phyloP scores from a whole-genome alignment of 2,888 invertebrate genomes.

The Drosophila siamana region DNA sequence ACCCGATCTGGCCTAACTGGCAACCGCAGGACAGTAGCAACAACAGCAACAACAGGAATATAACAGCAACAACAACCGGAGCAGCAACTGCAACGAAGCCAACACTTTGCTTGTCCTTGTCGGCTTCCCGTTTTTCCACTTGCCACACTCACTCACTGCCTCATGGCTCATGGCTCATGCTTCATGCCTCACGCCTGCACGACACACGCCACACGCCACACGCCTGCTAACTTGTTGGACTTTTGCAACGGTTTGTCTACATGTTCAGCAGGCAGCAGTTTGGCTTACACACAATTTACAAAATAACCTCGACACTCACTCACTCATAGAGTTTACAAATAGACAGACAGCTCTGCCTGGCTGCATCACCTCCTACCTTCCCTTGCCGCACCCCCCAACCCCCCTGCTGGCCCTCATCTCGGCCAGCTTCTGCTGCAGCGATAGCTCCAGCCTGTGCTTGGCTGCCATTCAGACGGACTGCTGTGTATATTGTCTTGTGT shows the following conservation, averaged over 20 bases:
- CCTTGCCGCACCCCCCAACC: too few species aligned
- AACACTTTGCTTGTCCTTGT: slow-evolving; percentile 69
- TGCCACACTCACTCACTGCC: slow-evolving; percentile 33
- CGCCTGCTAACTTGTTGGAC: slow-evolving; percentile 70
- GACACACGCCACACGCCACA: slow-evolving; percentile 27
- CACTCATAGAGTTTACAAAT: slow-evolving; percentile 51
- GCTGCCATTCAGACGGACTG: slow-evolving; percentile 35
- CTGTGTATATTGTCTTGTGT: slow-evolving; percentile 74
- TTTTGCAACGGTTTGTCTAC: slow-evolving; percentile 55
- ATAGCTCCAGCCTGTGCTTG: slow-evolving; percentile 30
- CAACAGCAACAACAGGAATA: slow-evolving; percentile 43
- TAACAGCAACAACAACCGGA: slow-evolving; percentile 47
- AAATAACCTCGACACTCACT: slow-evolving; percentile 66
- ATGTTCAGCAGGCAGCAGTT: slow-evolving; percentile 70
- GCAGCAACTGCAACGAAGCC: slow-evolving; percentile 46
- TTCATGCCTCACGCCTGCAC: background rate
- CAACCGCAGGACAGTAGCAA: slow-evolving; percentile 55
- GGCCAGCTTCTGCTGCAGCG: background rate
- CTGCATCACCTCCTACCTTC: background rate
- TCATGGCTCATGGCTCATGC: slow-evolving; percentile 21
- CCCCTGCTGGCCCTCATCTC: background rate
- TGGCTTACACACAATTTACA: slow-evolving; percentile 79
- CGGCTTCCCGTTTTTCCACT: slow-evolving; percentile 51
- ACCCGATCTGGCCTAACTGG: slow-evolving; percentile 39
- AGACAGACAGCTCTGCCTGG: slow-evolving; percentile 41